Base-by-base conservation (phyloP, 2,113 vertebrate species). In the Corythaixoides concolor region DNA sequence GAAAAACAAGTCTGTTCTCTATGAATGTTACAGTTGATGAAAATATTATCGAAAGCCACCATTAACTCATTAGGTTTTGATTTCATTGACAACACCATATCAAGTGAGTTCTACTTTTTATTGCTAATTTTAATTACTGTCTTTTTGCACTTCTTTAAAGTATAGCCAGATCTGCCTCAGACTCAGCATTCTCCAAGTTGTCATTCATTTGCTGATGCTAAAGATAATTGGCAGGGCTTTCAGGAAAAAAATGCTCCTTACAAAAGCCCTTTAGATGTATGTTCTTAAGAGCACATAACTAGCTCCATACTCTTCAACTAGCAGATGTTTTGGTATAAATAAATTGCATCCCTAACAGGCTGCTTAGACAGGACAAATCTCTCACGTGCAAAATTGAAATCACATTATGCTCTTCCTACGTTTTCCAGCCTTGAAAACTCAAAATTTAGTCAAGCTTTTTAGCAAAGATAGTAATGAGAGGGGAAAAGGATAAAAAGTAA, bases 111-210 rank as follows among this genome's bases (percentile, higher is more conserved):
- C 56, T 47, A 32, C n/a, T 76, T 95, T 53, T 95, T 79, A 50
- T 39, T 89, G 58, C 32, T 95, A 50, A 94, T 95, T 97, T 95
- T 88, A 95, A 97, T 97, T 93, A 84, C n/a, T 96, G 69, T n/a
- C 37, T 90, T 85, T 93, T 75, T 76, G 67, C 63, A 93, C 96
- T 75, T 62, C 88, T 53, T 47, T 96, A 92, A 84, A 94, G 50
- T 30, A 58, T 27, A 77, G 59, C 53, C 81, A 93, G 89, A 53
- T 88, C 85, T 91, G 64, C 66, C 79, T 93, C 88, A 93, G 74
- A 84, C 66, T 70, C 21, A 2, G 15, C 11, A 16, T 84, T 96
- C 82, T 93, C 92, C 93, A 94, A 83, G 82, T 28, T 93, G 85
- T 73, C 75, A 59, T 64, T 91, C 59, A 35, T 82, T 93, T 72